A percentile compares a stretch with the other conserved stretches of the same genome.
phyloP scores from a whole-genome alignment of 2,888 invertebrate species.

The Phyto melanocephala region DNA sequence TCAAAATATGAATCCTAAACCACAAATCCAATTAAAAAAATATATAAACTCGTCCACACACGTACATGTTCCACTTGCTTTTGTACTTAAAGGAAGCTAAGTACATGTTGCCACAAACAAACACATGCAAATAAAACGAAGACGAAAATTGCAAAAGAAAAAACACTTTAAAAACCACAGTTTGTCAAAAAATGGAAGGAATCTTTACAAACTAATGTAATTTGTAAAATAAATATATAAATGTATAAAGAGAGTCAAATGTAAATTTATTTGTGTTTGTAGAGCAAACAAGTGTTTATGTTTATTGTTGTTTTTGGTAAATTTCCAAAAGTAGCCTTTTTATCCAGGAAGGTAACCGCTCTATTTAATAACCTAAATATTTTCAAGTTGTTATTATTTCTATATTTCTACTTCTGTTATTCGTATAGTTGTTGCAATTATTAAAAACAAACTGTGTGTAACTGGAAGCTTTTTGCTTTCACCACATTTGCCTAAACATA shows the following conservation, averaged over 20 bases:
- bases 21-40: conserved; percentile 37
- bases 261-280: background rate
- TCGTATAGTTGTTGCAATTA: background rate
- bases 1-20: conserved; percentile 6
- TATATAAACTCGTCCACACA: background rate
- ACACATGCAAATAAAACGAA: conserved; percentile 10
- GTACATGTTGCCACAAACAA: conserved; percentile 30
- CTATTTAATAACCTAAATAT: background rate
- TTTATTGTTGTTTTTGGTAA: conserved; percentile 28
- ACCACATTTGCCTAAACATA: background rate
- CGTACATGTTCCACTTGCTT: background rate
- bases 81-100: conserved; percentile 6
- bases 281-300: conserved; percentile 8
- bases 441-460: background rate
- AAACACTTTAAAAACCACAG: background rate
- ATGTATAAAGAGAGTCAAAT: too few species aligned
- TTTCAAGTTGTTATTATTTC: background rate
- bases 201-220: too few species aligned
- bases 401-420: background rate
- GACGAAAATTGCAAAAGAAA: background rate
- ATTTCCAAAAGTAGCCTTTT: conserved; percentile 20
- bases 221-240: too few species aligned
- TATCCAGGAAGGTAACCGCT: background rate
- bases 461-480: background rate
- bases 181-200: background rate